Evolutionary conservation across 2,797 vertebrate species (phyloP).

Genomic region (Sebastes nivosus): DNA sequence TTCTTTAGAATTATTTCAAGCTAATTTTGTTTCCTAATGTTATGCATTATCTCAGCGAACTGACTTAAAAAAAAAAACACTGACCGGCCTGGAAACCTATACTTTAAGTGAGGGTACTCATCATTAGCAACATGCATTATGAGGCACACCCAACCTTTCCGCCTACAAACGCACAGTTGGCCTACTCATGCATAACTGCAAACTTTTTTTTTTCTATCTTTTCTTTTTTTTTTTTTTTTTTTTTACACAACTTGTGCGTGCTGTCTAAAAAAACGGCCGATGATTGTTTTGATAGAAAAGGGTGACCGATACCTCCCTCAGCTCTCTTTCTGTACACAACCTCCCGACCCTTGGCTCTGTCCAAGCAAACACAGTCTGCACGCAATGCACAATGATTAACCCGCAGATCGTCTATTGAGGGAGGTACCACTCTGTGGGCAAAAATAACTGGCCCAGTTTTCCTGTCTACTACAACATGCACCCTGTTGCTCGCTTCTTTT

Average conservation of each 20-base stretch:
- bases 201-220: not conserved
- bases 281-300: constrained; percentile 84
- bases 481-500: not conserved
- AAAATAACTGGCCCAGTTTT: not conserved
- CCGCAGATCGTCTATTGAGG: constrained; percentile 60
- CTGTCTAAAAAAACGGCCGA: constrained; percentile 66
- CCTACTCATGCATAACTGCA: not conserved
- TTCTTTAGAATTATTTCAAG: not conserved
- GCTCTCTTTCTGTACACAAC: constrained; percentile 81
- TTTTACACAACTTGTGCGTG: constrained; percentile 66
- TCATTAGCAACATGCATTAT: not conserved
- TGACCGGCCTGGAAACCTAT: not conserved
- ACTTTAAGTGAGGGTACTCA: not conserved
- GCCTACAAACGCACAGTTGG: not conserved
- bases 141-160: not conserved
- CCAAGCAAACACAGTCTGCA: constrained; percentile 88
- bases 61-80: not conserved
- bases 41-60: not conserved
- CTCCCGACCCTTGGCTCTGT: constrained; percentile 84
- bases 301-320: constrained; percentile 78
- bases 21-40: not conserved
- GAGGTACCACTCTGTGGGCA: constrained; percentile 26
- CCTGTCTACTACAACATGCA: not conserved
- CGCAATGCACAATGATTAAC: constrained; percentile 88
- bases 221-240: not conserved